Conservation (phyloP, 53 echinoderm and acorn worm species). For the Paelopatides confundens region DNA sequence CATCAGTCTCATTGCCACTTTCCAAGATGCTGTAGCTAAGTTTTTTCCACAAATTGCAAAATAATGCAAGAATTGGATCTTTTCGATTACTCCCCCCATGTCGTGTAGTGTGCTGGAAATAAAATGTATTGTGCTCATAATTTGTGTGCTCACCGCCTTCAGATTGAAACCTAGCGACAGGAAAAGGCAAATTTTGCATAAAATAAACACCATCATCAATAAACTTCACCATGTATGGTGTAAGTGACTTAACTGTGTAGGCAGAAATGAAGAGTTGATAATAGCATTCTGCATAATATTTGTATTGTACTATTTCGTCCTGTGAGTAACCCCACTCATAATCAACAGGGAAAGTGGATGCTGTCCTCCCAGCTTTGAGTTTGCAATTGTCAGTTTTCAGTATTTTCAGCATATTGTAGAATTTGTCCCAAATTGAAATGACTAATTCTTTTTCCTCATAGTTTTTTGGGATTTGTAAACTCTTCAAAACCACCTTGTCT, state of each 20-base stretch:
- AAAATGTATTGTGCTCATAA: conserved; percentile 64
- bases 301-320: neutral
- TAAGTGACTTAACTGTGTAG: conserved; percentile 52
- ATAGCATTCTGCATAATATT: conserved; percentile 57
- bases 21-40: neutral
- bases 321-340: neutral
- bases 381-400: neutral
- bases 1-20: neutral
- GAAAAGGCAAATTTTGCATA: conserved; percentile 49
- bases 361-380: neutral
- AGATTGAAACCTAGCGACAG: conserved; percentile 62
- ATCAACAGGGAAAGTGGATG: conserved; percentile 6
- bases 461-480: neutral
- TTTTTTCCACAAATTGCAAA: neutral
- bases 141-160: conserved; percentile 79
- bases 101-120: conserved; percentile 70
- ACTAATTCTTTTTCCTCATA: neutral
- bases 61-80: conserved; percentile 17
- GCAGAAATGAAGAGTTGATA: conserved; percentile 66
- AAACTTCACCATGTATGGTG: conserved; percentile 78
- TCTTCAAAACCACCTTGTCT: neutral
- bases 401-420: neutral
- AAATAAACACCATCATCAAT: conserved; percentile 60
- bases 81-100: conserved; percentile 64
- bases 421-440: neutral